Evolutionary conservation across 2,113 vertebrate genomes (phyloP), one percentile per base, ranked within the genome.

Genomic region (Tragelaphus strepsiceros): DNA sequence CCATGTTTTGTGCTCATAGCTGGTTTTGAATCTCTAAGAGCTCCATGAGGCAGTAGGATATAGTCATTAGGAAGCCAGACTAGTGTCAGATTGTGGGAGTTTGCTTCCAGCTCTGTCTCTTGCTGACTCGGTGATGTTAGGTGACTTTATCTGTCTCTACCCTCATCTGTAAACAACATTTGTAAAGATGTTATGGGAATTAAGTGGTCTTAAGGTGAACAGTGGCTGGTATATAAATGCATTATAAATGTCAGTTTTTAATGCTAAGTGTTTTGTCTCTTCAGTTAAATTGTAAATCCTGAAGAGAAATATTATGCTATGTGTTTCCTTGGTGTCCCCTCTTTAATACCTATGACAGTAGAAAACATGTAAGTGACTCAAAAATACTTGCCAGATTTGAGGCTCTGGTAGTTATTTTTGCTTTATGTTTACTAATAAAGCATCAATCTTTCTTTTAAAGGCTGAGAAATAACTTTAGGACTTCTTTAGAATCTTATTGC

Each of bases 391-490:
- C 93, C 46, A 96, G 8, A 46, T 97, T 84, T 93, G n/a, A 95
- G 80, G 88, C 64, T 91, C 86, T 19, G 43, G 6, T 87, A 91
- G 81, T 94, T 96, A 89, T 74, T 96, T 96, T 95, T 97, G 83
- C 22, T 93, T 64, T 92, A 59, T 87, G 21, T 87, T 95, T 94
- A 86, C 71, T 71, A 91, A 56, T 83, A 89, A 97, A 97, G 54
- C 14, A 86, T 88, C 9, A 2, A 6, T 82, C 85, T 94, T 93
- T 88, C 51, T 83, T 71, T 86, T 58, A 61, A 96, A 84, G 35
- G 16, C 83, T 84, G 56, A 88, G 30, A 91, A 91, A 64, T 90
- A 89, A 86, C 95, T 89, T 83, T 93, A 97, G 91, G 43, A 86
- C 71, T 91, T 93, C 46, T 82, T 94, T 71, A 62, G 64, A 90